Base-by-base conservation (phyloP, 2,113 vertebrate genomes). In the Xiphophorus maculatus region DNA sequence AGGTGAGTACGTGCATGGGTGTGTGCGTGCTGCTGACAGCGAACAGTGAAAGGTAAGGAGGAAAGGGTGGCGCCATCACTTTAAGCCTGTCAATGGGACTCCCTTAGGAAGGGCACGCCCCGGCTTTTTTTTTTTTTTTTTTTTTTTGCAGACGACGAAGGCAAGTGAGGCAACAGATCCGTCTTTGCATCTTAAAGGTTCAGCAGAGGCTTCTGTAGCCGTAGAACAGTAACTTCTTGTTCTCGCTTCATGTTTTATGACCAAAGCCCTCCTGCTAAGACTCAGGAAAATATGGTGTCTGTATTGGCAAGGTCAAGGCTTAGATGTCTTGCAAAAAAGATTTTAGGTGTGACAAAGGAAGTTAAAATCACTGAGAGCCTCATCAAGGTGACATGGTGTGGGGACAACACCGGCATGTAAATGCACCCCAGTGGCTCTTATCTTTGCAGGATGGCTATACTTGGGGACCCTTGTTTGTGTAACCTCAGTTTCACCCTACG, bases 91-190 rank as follows among this genome's bases (percentile, higher is more conserved):
- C 91, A 88, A 93, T 90, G 87, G 13, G 74, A 81, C 82, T 91
- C 93, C 91, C 91, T 77, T 22, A 84, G 91, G 91, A 91, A 82
- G 66, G 89, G 82, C 88, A 92, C 87, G 84, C 91, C 92, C 91
- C 87, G 82, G 82, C 80, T 73, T 84, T 87, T 85, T 58, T 58
- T n/a, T 17, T n/a, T 48, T 48, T 11, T 58, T 51, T 51, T 51
- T 22, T 54, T 54, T 72, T 19, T 60, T 3, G 84, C 79, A 75
- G 62, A 84, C 32, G 69, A 76, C 30, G 51, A 80, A 74, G 67
- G 69, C 83, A 84, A 89, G 83, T 65, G 79, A 77, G 81, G 83
- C 63, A 58, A 76, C 86, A 87, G 70, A 88, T 80, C 71, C 64
- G 64, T 76, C 82, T 81, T 87, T 86, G 76, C 83, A 81, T 85